Percentiles rank a stretch among this genome's conserved stretches.
These are phyloP conservation scores for Saccopteryx bilineata DNA, from an alignment of 2,113 vertebrate genomes.

Conservation along the genomic window DNA sequence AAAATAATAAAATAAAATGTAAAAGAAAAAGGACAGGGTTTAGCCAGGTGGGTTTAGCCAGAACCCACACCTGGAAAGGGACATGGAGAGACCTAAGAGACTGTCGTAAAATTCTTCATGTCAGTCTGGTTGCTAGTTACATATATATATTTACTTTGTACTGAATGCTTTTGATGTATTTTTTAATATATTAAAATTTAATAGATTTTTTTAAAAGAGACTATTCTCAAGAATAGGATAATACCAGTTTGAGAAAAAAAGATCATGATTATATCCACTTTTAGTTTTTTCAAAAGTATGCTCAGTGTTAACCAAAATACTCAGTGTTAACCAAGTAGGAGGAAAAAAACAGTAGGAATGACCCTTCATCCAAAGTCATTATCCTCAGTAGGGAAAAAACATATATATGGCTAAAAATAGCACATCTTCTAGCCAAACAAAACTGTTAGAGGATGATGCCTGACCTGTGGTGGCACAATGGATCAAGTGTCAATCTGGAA, in stretches of 20 bases:
- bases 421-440: not conserved
- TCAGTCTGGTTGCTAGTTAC: not conserved
- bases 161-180: not conserved
- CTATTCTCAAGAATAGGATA: constrained; percentile 1
- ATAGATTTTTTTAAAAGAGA: not conserved
- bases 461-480: too few species aligned
- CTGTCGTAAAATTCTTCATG: not conserved
- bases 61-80: not conserved
- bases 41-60: not conserved
- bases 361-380: not conserved
- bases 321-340: not conserved
- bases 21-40: not conserved
- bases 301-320: not conserved
- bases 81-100: not conserved
- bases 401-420: not conserved
- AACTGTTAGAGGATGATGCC: not conserved
- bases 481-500: too few species aligned
- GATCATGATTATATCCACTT: not conserved
- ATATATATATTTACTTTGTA: not conserved
- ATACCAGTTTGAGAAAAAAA: constrained; percentile 10
- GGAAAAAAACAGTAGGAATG: not conserved
- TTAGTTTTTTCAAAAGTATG: constrained; percentile 11
- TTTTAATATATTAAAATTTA: not conserved
- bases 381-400: not conserved
- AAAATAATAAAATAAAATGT: too few species aligned